Evolutionary conservation across 2,888 invertebrate genomes (phyloP), one percentile per base, ranked within the genome.

Genomic region (Diogma glabrata): DNA sequence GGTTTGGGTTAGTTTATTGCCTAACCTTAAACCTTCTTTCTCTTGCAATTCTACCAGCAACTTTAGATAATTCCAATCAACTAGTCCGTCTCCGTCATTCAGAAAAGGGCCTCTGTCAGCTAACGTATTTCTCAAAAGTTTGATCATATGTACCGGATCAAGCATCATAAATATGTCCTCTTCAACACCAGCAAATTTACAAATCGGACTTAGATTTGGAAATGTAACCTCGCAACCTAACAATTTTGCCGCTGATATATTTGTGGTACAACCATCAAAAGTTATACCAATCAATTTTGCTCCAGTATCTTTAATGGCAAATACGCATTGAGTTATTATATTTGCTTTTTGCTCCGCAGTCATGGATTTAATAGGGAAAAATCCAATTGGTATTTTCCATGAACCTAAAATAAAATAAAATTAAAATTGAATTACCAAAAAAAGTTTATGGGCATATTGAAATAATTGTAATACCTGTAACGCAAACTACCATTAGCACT

Each of bases 21-120:
- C 33, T 9, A 36, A 36, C 17, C 36, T 36, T 14, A 36, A 36
- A 36, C 36, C 36, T 36, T 14, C 16, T 36, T 36, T 17, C 17
- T 14, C 36, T 36, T 14, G 36, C 16, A 36, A 14, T 14, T 36
- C 4, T 36, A 36, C 12, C 10, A 33, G 12, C 14, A 20, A 58
- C 56, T 16, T 54, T 57, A 33, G 12, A 33, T 7, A 33, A 33
- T 33, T 33, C 6, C 10, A 33, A 33, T 33, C 33, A 10, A 33
- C 33, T 10, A 33, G n/a, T n/a, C n/a, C n/a, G n/a, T n/a, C n/a
- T n/a, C n/a, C 14, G 33, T 33, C 33, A 33, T 33, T 10, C 33
- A 33, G 12, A 33, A 33, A 33, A 14, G 33, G 33, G 14, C 33
- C 33, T 10, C 33, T 33, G 4, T 33, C 33, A 14, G 33, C 33